phyloP scores from a whole-genome alignment of 2,113 vertebrate species.

The Ictalurus punctatus region DNA sequence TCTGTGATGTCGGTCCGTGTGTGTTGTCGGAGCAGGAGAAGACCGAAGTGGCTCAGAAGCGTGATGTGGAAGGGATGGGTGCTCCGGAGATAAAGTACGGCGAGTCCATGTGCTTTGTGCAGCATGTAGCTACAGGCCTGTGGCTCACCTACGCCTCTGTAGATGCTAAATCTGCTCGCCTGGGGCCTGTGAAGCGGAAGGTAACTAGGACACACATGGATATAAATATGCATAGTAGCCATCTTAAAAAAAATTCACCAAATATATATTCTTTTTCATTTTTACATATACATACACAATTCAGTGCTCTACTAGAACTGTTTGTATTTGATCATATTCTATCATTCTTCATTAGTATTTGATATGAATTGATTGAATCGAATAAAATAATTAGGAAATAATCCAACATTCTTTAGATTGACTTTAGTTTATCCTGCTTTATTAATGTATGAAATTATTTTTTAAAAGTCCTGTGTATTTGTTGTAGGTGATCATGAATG shows the following conservation, averaged over 20 bases:
- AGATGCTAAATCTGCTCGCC: constrained; percentile 83
- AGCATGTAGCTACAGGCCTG: constrained; percentile 81
- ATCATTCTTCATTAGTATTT: neutral
- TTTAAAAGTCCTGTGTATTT: neutral
- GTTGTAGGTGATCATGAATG: neutral
- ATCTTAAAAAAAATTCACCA: neutral
- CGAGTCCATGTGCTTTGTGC: constrained; percentile 91
- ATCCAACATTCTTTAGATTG: neutral
- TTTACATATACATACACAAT: neutral
- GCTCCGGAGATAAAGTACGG: constrained; percentile 90
- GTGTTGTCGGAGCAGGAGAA: constrained; percentile 77
- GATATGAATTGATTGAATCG: neutral
- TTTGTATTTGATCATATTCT: neutral
- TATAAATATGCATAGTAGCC: neutral
- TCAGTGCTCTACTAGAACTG: neutral
- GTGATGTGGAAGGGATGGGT: constrained; percentile 93
- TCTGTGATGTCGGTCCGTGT: neutral
- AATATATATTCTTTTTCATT: neutral
- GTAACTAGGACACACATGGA: constrained; percentile 57
- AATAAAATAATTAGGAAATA: neutral
- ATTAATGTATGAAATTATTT: neutral
- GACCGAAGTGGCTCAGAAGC: constrained; percentile 82
- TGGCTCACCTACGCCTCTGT: constrained; percentile 90
- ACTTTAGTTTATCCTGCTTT: neutral
- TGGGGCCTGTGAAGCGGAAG: constrained; percentile 88